Conservation (phyloP, 2,888 invertebrate species). For the Tenthredo livida region DNA sequence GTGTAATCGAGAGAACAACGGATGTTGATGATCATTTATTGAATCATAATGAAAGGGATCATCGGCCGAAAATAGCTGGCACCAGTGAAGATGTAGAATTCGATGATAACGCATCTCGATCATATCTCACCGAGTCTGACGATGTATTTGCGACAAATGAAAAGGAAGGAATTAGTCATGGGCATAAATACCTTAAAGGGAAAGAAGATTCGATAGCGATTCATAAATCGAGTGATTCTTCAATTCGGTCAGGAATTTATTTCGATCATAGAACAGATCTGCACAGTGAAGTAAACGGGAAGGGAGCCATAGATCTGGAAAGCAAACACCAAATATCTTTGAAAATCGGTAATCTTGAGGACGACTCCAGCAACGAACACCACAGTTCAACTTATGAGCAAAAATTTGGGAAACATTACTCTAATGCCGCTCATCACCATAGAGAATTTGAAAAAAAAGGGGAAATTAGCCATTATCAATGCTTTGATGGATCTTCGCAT, state of each 20-base stretch:
- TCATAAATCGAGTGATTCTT: neutral
- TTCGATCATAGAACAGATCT: neutral
- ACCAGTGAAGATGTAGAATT: neutral
- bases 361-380: neutral
- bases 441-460: neutral
- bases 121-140: neutral
- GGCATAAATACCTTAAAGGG: neutral
- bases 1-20: neutral
- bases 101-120: neutral
- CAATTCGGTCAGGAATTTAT: neutral
- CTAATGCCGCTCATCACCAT: neutral
- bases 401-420: neutral
- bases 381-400: slow-evolving; percentile 1
- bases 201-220: neutral
- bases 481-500: neutral
- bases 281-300: neutral
- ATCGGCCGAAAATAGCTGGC: neutral
- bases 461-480: neutral
- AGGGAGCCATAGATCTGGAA: neutral
- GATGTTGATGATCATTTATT: neutral
- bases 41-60: neutral
- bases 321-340: neutral
- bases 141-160: neutral
- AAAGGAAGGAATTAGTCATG: neutral
- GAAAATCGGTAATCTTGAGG: neutral